Evolutionary conservation across 1,140 invertebrate species (phyloP).

Genomic region (Sesamia nonagrioides): DNA sequence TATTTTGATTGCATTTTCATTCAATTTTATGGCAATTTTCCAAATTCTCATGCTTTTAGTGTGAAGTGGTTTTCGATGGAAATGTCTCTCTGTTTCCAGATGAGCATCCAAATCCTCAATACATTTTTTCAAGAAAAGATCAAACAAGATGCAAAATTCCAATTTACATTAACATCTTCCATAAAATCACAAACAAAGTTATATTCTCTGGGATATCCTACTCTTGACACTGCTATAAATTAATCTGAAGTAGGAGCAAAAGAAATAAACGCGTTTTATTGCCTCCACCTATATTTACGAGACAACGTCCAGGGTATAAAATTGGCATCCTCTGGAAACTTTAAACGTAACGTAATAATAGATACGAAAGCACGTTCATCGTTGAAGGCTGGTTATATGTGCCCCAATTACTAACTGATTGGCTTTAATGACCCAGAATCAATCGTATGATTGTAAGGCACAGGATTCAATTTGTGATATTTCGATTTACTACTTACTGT

Average conservation of each 20-base stretch:
- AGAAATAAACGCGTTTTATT: conserved; percentile 35
- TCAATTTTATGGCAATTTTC: conserved; percentile 14
- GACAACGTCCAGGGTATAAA: conserved; percentile 30
- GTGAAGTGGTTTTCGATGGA: neutral
- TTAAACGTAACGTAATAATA: conserved; percentile 44
- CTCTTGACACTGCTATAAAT: conserved; percentile 36
- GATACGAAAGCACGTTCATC: conserved; percentile 1
- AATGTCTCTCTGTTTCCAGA: neutral
- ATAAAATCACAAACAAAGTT: conserved; percentile 32
- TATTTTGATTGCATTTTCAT: neutral
- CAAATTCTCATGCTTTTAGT: neutral
- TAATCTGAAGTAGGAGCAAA: conserved; percentile 37
- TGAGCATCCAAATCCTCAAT: neutral
- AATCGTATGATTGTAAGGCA: conserved; percentile 7
- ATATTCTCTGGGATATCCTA: conserved; percentile 22
- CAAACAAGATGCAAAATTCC: neutral
- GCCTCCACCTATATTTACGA: conserved; percentile 43
- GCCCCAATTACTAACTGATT: conserved; percentile 3
- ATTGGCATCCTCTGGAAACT: conserved; percentile 36
- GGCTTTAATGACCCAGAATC: conserved; percentile 16
- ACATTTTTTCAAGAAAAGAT: neutral
- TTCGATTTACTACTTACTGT: conserved; percentile 10
- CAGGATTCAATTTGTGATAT: conserved; percentile 23
- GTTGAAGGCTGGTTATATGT: conserved; percentile 2
- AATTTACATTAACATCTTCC: neutral